Base-by-base conservation (phyloP, 2,113 vertebrate genomes). In the Platycercus adscitus region DNA sequence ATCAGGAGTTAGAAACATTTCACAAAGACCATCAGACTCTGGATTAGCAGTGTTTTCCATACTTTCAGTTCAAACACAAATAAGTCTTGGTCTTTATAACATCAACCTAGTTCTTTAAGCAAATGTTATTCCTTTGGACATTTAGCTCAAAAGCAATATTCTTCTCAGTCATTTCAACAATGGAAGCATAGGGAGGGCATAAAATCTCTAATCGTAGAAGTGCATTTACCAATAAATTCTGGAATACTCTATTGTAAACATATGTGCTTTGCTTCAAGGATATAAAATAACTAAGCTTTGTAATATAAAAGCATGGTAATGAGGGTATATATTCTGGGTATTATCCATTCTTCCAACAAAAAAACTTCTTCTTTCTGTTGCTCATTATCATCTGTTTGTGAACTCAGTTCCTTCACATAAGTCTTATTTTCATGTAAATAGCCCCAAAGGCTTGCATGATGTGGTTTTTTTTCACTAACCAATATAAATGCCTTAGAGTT, bases 351-450 rank as follows among this genome's bases (percentile, higher is more conserved):
- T 95, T 95, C 47, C 80, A 75, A 47, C 20, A 84, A 91, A 39
- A 90, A 82, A 80, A 3, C n/a, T 81, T 90, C 71, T 61, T 60
- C 81, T 93, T 93, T 93, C 77, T 94, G 58, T 81, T 94, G 39
- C 35, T 96, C 65, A 56, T 89, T 85, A 89, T 86, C 33, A 80
- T 86, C 77, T 94, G 29, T 81, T 96, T 95, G 37, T 78, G 61
- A 95, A 66, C 70, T 93, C 68, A 68, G 35, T 91, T 97, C 92
- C 43, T 91, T 89, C 66, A 66, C 19, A 10, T 53, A 92, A 89
- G 70, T 72, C 81, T 94, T 84, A 58, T 92, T 97, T 96, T 97
- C 64, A 90, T 81, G 41, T 73, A 86, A 89, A 60, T 55, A 44
- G 19, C 47, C 65, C 46, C 26, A 31, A 95, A 95, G 21, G 56